Percentiles rank a stretch among this genome's conserved stretches.
phyloP scores from a whole-genome alignment of 2,113 vertebrate species.

The Ibidorhyncha struthersii region DNA sequence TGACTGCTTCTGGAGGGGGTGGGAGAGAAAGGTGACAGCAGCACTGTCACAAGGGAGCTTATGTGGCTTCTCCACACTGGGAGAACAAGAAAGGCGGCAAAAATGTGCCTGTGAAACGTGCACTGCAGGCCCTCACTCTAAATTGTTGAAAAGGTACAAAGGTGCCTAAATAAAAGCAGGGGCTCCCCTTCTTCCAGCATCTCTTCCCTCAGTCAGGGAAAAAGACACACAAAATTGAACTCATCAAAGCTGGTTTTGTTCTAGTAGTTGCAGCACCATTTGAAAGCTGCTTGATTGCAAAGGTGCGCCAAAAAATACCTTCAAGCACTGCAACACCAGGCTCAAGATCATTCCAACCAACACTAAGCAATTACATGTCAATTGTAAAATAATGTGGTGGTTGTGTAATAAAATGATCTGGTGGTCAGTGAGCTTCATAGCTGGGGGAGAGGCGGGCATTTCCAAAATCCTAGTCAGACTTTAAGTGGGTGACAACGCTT shows the following conservation, averaged over 20 bases:
- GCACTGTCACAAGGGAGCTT: neutral
- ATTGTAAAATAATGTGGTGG: neutral
- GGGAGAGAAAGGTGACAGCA: neutral
- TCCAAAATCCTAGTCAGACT: neutral
- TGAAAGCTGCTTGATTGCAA: neutral
- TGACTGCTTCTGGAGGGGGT: neutral
- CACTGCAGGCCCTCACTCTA: neutral
- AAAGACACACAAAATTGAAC: neutral
- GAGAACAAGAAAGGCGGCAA: neutral
- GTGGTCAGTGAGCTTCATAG: neutral
- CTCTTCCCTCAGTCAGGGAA: neutral
- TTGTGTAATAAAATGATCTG: neutral
- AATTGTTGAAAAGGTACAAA: neutral
- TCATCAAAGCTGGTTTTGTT: neutral
- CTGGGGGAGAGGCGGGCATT: accelerated
- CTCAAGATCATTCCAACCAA: neutral
- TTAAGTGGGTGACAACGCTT: neutral
- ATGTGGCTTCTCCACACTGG: neutral
- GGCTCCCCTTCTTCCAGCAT: neutral
- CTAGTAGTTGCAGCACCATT: neutral
- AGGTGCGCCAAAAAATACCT: neutral
- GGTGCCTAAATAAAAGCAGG: neutral
- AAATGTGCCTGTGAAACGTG: neutral
- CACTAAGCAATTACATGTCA: neutral
- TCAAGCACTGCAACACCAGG: neutral